Base-by-base conservation (phyloP, 2,113 vertebrate species). In the Callopanchax toddi region DNA sequence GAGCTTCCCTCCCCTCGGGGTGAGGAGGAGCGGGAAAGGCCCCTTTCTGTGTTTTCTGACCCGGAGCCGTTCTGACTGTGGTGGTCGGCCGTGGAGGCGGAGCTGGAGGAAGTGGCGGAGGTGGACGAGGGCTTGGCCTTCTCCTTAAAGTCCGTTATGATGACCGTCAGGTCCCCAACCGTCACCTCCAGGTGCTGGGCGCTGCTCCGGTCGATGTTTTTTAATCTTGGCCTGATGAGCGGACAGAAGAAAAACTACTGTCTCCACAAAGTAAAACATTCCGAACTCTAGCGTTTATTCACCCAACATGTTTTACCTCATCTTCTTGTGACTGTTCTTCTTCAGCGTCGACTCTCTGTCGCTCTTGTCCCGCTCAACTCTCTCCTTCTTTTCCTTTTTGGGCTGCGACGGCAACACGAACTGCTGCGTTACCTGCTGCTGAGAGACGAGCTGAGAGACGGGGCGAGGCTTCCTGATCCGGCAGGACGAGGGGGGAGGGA, bases 131-230 rank as follows among this genome's bases (percentile, higher is more conserved):
- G 95, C 92, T 96, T 96, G 37, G 94, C 94, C 94, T 99, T 99
- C 93, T 99, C 97, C 87, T 99, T 99, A 96, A 98, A 99, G 97
- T 99, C 97, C 85, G 97, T 99, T 87, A 99, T 98, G 93, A 99
- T 97, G 90, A 99, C 97, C 57, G 97, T 99, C 90, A 99, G 94
- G 88, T 99, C 96, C 82, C 97, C 97, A 74, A 99, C 97, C 22
- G 97, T 99, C 86, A 99, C 97, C 91, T 98, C 97, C 93, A 99
- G 92, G 83, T 99, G 97, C 89, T 98, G 97, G 52, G 97, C 97
- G 18, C 97, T 99, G 94, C 96, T 99, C 71, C 97, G 92, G 92
- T 99, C 97, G 77, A 99, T 95, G 86, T 99, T 99, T 96, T 99
- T 99, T 95, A 99, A 98, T 82, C 97, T 92, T 59, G 97, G 97